Percentiles rank a stretch among this genome's conserved stretches.
Evolutionary conservation across 1,140 invertebrate genomes (phyloP).

Genomic region (Drosophila tristis): DNA sequence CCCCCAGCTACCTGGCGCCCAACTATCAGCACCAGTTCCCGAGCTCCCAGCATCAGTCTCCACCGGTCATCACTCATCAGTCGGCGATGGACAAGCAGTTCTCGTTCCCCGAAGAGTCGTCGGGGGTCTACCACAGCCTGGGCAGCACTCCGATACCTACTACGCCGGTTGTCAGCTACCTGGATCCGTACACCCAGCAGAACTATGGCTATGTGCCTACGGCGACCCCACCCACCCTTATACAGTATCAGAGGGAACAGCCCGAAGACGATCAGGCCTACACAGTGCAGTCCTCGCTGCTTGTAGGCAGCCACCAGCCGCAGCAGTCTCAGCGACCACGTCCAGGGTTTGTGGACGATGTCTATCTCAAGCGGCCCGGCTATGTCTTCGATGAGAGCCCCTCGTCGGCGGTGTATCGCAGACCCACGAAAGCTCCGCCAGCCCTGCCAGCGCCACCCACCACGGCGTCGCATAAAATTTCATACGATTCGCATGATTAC

Average conservation of each 20-base stretch:
- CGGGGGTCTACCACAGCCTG: constrained; percentile 40
- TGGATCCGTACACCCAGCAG: constrained; percentile 78
- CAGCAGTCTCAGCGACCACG: constrained; percentile 28
- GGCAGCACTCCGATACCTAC: constrained; percentile 58
- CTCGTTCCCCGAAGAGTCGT: constrained; percentile 46
- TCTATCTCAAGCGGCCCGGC: constrained; percentile 72
- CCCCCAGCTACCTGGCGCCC: constrained; percentile 70
- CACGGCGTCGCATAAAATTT: constrained; percentile 65
- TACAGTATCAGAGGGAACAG: constrained; percentile 59
- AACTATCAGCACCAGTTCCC: constrained; percentile 66
- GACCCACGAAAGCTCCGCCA: constrained; percentile 42
- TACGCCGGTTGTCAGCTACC: constrained; percentile 73
- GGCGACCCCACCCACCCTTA: constrained; percentile 44
- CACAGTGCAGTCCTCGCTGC: constrained; percentile 75
- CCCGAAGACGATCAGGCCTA: constrained; percentile 62
- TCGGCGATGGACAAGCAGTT: constrained; percentile 64
- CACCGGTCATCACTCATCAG: constrained; percentile 31
- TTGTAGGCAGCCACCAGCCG: constrained; percentile 68
- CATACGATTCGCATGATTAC: constrained; percentile 82
- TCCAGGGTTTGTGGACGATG: constrained; percentile 49
- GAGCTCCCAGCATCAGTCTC: constrained; percentile 22
- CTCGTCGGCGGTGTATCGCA: constrained; percentile 30
- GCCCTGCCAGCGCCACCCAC: constrained; percentile 26
- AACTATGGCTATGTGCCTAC: constrained; percentile 64
- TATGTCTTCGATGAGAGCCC: constrained; percentile 78